Percentiles rank a stretch among this genome's conserved stretches.
Evolutionary conservation across 2,888 invertebrate species (phyloP).

Genomic region (Sinotaia quadrata): DNA sequence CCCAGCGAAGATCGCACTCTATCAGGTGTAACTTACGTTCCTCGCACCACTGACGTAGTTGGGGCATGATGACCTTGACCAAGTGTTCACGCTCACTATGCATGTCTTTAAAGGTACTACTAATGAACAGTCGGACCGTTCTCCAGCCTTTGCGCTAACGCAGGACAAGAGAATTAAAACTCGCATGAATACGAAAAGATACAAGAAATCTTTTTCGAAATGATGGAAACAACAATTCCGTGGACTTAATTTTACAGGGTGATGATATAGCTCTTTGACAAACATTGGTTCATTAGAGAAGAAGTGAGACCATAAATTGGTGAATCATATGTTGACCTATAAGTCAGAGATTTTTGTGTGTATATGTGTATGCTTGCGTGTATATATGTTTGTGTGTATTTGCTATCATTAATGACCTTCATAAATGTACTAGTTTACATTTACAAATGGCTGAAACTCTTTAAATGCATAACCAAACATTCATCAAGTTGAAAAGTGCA

Average conservation of each 20-base stretch:
- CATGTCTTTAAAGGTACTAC: conserved; percentile 40
- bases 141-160: conserved; percentile 37
- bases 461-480: no score
- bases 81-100: conserved; percentile 36
- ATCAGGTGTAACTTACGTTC: conserved; percentile 41
- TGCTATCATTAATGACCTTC: no score
- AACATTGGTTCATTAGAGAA: neutral
- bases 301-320: no score
- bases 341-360: neutral
- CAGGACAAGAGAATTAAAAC: neutral
- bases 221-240: no score
- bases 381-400: neutral
- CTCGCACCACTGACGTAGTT: conserved; percentile 44
- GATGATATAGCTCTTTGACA: no score
- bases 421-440: no score
- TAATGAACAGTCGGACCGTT: conserved; percentile 37
- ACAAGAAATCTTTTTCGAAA: no score
- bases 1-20: conserved; percentile 53
- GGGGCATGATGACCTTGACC: conserved; percentile 41
- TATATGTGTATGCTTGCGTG: neutral
- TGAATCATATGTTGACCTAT: no score
- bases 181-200: no score
- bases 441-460: no score
- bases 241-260: no score
- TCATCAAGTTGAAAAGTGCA: no score